A percentile compares a stretch with the other conserved stretches of the same genome.
Conservation (phyloP, 2,113 vertebrate species). For the Semnornis frantzii region DNA sequence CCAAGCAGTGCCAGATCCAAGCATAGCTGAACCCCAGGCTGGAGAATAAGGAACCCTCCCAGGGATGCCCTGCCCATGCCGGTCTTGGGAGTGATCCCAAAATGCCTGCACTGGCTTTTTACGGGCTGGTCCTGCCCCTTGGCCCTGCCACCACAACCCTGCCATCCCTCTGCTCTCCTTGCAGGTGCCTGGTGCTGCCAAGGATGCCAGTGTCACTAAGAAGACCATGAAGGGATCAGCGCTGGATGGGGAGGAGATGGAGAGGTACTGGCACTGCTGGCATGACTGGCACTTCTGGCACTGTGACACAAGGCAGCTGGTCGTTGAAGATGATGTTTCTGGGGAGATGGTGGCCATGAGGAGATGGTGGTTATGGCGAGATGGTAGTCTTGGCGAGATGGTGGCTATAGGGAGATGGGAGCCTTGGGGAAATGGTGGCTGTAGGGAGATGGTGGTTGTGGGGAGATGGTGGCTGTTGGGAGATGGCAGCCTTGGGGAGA, state of each 20-base stretch:
- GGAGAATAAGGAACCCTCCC: background rate
- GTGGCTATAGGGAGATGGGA: too few species aligned
- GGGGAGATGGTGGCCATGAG: too few species aligned
- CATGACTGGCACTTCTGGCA: background rate
- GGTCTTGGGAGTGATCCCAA: background rate
- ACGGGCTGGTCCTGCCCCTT: too few species aligned
- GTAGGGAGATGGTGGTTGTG: background rate
- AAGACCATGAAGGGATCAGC: background rate
- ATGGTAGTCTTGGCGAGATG: too few species aligned
- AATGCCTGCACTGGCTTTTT: accelerated
- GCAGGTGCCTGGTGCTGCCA: background rate
- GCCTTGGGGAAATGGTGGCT: background rate
- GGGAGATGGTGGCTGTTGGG: background rate
- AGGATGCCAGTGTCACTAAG: accelerated
- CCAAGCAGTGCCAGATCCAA: too few species aligned
- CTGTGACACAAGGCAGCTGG: background rate
- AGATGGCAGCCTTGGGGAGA: too few species aligned
- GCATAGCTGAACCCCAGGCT: background rate
- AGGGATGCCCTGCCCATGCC: background rate
- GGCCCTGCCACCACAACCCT: accelerated
- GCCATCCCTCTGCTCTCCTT: background rate
- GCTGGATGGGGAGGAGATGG: background rate
- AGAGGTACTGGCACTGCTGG: background rate
- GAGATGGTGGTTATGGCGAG: too few species aligned
- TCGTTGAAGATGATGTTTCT: background rate